These are phyloP conservation scores for Eupithecia pulchellata DNA, from an alignment of 2,888 invertebrate species.

Conservation along the genomic window DNA sequence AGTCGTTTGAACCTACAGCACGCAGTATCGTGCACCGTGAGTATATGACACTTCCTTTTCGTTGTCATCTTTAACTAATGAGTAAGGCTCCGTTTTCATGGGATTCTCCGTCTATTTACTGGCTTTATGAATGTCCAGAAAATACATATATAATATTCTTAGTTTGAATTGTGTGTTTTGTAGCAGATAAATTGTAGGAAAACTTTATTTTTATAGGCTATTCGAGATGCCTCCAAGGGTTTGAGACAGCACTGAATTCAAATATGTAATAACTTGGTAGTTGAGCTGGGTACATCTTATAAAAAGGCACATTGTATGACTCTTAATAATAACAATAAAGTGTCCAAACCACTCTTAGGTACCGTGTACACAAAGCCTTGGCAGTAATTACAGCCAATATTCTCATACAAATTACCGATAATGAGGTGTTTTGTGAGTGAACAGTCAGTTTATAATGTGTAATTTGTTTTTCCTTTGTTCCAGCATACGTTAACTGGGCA, in stretches of 20 bases:
- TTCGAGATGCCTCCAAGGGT: neutral
- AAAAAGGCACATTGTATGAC: slow-evolving; percentile 8
- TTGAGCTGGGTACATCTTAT: neutral
- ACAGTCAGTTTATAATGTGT: slow-evolving; percentile 33
- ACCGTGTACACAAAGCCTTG: slow-evolving; percentile 32
- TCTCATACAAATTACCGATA: slow-evolving; percentile 35
- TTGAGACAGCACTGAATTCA: neutral
- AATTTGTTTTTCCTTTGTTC: slow-evolving; percentile 49
- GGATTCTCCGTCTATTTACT: neutral
- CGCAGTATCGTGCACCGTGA: slow-evolving; percentile 41
- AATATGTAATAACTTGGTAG: neutral
- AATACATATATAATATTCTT: too few relatives aligned
- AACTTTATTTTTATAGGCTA: neutral
- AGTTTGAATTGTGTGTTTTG: slow-evolving; percentile 5
- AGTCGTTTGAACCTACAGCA: slow-evolving; percentile 39
- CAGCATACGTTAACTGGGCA: slow-evolving; percentile 98
- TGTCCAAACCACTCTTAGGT: neutral
- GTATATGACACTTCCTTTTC: slow-evolving; percentile 41
- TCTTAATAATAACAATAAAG: slow-evolving; percentile 6
- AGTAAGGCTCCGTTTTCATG: slow-evolving; percentile 28
- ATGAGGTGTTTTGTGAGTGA: slow-evolving; percentile 34
- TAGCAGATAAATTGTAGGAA: neutral
- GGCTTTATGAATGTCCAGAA: neutral
- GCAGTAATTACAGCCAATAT: slow-evolving; percentile 31
- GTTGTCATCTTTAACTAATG: slow-evolving; percentile 44